Percentiles rank a stretch among this genome's conserved stretches.
phyloP scores from a whole-genome alignment of 1,140 invertebrate species.

The Xylocopa sonorina region DNA sequence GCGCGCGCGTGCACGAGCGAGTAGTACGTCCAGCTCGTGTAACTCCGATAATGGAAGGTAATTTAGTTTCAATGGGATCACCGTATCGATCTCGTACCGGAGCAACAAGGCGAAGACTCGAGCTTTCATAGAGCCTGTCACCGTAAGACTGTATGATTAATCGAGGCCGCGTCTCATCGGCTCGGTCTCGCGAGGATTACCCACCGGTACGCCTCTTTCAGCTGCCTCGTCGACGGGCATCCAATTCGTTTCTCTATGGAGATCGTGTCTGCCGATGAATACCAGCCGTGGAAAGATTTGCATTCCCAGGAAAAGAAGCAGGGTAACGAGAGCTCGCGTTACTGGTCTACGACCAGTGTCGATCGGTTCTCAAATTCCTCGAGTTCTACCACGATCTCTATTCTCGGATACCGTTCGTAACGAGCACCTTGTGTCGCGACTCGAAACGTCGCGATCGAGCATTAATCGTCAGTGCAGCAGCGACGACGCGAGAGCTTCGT shows the following conservation, averaged over 20 bases:
- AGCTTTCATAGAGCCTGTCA: conserved; percentile 38
- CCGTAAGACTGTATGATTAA: conserved; percentile 49
- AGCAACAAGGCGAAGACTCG: conserved; percentile 29
- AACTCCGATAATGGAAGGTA: conserved; percentile 37
- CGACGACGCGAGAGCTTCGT: no score
- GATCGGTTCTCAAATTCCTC: no score
- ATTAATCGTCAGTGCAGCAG: no score
- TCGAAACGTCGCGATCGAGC: no score
- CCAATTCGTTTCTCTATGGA: conserved; percentile 30
- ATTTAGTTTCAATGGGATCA: conserved; percentile 42
- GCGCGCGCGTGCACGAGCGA: background rate
- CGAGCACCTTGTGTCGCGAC: no score
- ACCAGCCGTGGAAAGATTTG: no score
- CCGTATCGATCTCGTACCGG: conserved; percentile 38
- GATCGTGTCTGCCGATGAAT: background rate
- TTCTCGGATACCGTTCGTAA: no score
- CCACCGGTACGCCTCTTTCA: background rate
- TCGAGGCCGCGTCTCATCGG: conserved; percentile 6
- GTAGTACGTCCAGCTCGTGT: background rate
- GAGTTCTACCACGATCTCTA: no score
- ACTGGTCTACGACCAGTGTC: no score
- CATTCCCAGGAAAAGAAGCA: no score
- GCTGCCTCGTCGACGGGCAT: conserved; percentile 7
- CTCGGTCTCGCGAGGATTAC: conserved; percentile 28
- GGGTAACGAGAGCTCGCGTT: no score